phyloP scores from a whole-genome alignment of 2,888 invertebrate species.

The Luffia ferchaultella region DNA sequence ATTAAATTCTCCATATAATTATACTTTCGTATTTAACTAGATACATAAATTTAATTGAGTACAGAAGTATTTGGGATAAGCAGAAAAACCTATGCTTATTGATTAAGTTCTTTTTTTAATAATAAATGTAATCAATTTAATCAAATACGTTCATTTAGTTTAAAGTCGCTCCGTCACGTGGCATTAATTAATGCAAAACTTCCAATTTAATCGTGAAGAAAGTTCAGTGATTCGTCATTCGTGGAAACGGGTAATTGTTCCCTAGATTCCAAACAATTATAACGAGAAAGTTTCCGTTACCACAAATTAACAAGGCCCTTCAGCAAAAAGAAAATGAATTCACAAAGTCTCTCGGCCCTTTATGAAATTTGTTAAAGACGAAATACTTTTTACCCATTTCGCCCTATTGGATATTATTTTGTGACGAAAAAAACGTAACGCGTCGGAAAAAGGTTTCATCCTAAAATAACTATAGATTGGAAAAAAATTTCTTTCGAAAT shows the following conservation, averaged over 20 bases:
- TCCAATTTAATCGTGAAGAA: not conserved
- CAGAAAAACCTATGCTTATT: too few species aligned
- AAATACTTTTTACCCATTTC: not conserved
- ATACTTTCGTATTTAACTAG: too few species aligned
- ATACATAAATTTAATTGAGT: too few species aligned
- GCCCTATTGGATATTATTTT: slow-evolving; percentile 3
- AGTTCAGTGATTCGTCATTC: not conserved
- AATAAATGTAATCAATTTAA: not conserved
- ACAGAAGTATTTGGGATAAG: too few species aligned
- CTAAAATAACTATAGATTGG: not conserved
- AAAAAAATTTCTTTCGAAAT: too few species aligned
- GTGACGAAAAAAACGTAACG: not conserved
- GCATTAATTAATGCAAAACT: not conserved
- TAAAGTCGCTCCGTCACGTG: not conserved
- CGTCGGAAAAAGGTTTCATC: not conserved
- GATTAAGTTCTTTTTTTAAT: too few species aligned
- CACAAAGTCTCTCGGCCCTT: slow-evolving; percentile 1
- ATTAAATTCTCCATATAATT: too few species aligned
- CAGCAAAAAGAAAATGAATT: not conserved
- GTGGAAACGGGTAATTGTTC: not conserved
- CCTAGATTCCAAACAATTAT: not conserved
- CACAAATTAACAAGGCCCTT: not conserved
- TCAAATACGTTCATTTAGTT: not conserved
- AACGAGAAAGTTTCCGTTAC: not conserved
- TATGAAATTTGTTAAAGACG: not conserved